Percentiles rank a stretch among this genome's conserved stretches.
These are phyloP conservation scores for Lasioglossum lativentre DNA, from an alignment of 2,888 invertebrate species.

Conservation along the genomic window DNA sequence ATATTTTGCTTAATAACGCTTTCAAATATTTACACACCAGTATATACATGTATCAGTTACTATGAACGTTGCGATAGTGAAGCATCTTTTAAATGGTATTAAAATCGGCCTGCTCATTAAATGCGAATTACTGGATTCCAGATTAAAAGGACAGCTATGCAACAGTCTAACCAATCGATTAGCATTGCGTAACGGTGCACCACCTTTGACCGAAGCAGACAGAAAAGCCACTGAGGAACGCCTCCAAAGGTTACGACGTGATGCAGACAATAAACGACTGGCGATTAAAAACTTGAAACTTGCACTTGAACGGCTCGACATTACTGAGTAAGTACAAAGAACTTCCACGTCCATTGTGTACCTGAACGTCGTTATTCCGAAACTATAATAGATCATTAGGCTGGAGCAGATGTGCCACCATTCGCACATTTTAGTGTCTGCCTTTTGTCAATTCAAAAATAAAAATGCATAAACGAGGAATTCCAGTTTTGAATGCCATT, in stretches of 20 bases:
- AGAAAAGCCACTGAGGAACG: conserved; percentile 87
- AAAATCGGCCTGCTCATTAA: neutral
- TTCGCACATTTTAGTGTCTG: neutral
- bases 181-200: conserved; percentile 83
- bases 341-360: neutral
- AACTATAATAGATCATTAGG: neutral
- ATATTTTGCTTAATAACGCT: no score
- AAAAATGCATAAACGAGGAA: neutral
- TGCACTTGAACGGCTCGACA: conserved; percentile 92
- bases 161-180: conserved; percentile 86
- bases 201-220: conserved; percentile 86
- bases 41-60: neutral
- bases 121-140: conserved; percentile 69
- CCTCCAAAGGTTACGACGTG: conserved; percentile 87
- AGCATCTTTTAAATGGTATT: neutral
- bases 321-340: conserved; percentile 91
- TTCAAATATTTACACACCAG: no score
- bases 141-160: conserved; percentile 89
- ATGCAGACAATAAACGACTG: conserved; percentile 91
- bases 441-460: neutral
- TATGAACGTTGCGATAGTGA: no score
- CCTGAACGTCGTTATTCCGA: neutral
- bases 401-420: neutral
- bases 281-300: conserved; percentile 93
- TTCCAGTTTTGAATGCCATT: neutral